Evolutionary conservation across 2,888 invertebrate species (phyloP), one percentile per base, ranked within the genome.

Genomic region (Epistrophella euchroma): DNA sequence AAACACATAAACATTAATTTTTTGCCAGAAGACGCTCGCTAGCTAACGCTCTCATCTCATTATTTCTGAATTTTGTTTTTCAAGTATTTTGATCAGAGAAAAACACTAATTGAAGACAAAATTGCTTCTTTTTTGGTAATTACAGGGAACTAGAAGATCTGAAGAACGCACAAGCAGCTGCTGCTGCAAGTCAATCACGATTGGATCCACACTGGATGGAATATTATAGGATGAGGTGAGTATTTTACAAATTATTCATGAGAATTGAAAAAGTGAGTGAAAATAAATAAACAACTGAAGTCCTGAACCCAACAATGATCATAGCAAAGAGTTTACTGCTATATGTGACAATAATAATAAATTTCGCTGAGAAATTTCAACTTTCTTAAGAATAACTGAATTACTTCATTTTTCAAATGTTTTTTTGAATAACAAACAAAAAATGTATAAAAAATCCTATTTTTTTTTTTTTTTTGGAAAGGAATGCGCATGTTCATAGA

Each of bases 151-250:
- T 93, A 88, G 98, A 98, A 91, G 98, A 97, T 91, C 94, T 97
- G 88, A 96, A 98, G 93, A 95, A 94, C 92, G 94, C 95, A 85
- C 93, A 93, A 89, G 93, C 93, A 72, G 93, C 94, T 86, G 94
- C 94, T 86, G 94, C 94, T 88, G 94, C 94, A 19, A 95, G 94
- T 32, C 94, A 95, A 66, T 94, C 95, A 80, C 94, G 94, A 58
- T 93, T 96, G 89, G 96, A 97, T 91, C 96, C 96, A 0, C 96
- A 96, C 89, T 96, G 98, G 98, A 93, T 98, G 89, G 98, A 98
- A 91, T 95, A 98, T 91, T 98, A 98, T 91, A 94, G 97, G 90
- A 94, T 90, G 88, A 88, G 97, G 91, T 96, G 95, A 88, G 92
- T 28, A 25, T 7, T 15, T 56, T 35, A 13, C 2, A 17, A 17